phyloP scores from a whole-genome alignment of 2,888 invertebrate genomes.

The Lepas anatifera region DNA sequence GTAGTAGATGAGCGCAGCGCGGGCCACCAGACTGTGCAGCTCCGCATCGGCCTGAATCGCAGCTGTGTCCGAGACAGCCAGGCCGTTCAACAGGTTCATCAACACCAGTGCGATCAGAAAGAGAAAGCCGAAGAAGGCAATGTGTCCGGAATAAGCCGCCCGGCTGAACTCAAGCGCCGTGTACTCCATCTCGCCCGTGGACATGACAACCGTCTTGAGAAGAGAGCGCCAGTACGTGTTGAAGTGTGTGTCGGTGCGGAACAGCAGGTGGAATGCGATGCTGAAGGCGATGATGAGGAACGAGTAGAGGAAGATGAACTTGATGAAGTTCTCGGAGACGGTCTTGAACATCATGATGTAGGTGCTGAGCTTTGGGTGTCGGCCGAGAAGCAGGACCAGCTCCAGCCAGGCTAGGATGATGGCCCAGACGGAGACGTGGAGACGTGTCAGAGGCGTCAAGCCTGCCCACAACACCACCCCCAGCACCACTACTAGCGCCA shows the following conservation, averaged over 20 bases:
- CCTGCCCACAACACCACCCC: slow-evolving; percentile 44
- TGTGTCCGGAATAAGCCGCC: slow-evolving; percentile 30
- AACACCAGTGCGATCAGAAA: slow-evolving; percentile 71
- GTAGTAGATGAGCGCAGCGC: slow-evolving; percentile 56
- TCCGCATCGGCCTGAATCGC: slow-evolving; percentile 66
- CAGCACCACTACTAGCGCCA: slow-evolving; percentile 47
- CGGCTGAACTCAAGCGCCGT: slow-evolving; percentile 18
- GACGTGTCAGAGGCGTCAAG: slow-evolving; percentile 43
- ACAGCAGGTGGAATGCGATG: slow-evolving; percentile 64
- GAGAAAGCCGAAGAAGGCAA: slow-evolving; percentile 65
- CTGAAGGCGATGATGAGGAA: slow-evolving; percentile 70
- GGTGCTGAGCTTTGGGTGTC: slow-evolving; percentile 58
- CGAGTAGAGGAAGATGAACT: slow-evolving; percentile 64
- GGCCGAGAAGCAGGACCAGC: slow-evolving; percentile 61
- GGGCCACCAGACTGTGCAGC: slow-evolving; percentile 58
- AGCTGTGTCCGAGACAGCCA: slow-evolving; percentile 69
- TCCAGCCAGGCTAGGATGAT: slow-evolving; percentile 64
- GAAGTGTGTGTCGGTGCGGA: slow-evolving; percentile 39
- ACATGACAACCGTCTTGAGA: slow-evolving; percentile 23
- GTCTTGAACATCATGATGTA: slow-evolving; percentile 72
- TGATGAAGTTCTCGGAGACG: slow-evolving; percentile 65
- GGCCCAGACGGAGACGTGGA: slow-evolving; percentile 56
- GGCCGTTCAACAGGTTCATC: slow-evolving; percentile 67
- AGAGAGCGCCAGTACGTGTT: slow-evolving; percentile 20
- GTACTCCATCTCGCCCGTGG: slow-evolving; percentile 24